Evolutionary conservation across 2,113 vertebrate species (phyloP).

Genomic region (Reinhardtius hippoglossoides): DNA sequence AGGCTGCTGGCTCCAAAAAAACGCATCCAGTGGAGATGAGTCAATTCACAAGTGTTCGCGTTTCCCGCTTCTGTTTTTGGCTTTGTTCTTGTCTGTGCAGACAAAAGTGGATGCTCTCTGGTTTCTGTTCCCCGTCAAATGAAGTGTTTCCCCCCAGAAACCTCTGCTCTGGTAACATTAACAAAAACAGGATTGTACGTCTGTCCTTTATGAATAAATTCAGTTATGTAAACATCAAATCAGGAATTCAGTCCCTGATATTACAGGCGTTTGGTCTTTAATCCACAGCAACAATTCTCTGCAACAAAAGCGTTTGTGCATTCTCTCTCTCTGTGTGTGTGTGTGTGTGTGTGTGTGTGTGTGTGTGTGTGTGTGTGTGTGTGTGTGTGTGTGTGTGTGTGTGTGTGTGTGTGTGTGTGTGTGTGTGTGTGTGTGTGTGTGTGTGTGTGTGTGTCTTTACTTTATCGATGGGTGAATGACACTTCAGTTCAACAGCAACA

Average conservation of each 20-base stretch:
- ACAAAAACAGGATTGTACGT: conserved; percentile 2
- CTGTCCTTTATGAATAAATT: neutral
- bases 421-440: neutral
- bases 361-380: neutral
- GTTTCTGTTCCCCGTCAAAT: conserved; percentile 73
- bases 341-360: neutral
- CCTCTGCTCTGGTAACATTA: conserved; percentile 13
- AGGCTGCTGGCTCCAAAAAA: conserved; percentile 49
- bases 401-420: neutral
- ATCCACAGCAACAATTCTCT: neutral
- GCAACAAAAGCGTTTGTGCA: neutral
- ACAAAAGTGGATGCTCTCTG: conserved; percentile 51
- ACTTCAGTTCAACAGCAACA: conserved; percentile 36
- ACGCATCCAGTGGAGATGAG: conserved; percentile 60
- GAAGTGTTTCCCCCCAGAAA: conserved; percentile 50
- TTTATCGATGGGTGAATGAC: conserved; percentile 33
- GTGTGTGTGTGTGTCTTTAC: neutral
- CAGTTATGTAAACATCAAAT: neutral
- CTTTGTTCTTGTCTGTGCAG: conserved; percentile 49
- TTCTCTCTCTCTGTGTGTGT: neutral
- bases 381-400: neutral
- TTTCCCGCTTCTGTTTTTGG: conserved; percentile 60
- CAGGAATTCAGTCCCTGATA: neutral
- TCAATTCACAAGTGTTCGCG: conserved; percentile 65
- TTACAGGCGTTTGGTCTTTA: neutral